Conservation (phyloP, 2,888 invertebrate species). For the Bruchidius siliquastri region DNA sequence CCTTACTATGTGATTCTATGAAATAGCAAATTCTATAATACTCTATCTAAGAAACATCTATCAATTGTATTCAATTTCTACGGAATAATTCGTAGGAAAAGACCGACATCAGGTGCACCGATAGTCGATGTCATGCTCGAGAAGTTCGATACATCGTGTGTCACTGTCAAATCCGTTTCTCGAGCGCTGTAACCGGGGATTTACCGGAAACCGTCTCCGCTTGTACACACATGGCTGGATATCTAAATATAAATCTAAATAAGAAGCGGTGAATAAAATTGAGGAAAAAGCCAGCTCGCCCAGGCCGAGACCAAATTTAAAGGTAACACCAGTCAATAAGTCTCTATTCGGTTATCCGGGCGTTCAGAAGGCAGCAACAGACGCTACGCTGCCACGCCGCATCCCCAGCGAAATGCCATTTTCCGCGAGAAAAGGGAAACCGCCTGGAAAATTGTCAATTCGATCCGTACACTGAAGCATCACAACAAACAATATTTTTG, state of each 20-base stretch:
- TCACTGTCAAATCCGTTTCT: not conserved
- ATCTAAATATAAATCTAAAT: constrained; percentile 26
- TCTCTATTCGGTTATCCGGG: constrained; percentile 42
- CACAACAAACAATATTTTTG: constrained; percentile 43
- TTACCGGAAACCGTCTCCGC: not conserved
- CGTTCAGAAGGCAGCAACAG: not conserved
- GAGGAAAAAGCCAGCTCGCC: constrained; percentile 18
- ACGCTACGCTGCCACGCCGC: not conserved
- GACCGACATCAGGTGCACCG: not conserved
- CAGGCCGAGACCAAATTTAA: constrained; percentile 17
- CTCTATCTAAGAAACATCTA: not conserved
- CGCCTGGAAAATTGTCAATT: constrained; percentile 69
- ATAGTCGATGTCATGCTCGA: not conserved
- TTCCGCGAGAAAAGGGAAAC: constrained; percentile 51
- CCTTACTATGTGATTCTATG: not conserved
- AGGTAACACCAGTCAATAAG: constrained; percentile 41
- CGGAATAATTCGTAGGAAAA: not conserved
- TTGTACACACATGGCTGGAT: constrained; percentile 14
- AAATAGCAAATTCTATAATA: not conserved
- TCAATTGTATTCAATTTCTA: not conserved
- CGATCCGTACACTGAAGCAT: constrained; percentile 44
- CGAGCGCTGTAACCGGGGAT: not conserved
- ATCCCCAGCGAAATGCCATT: constrained; percentile 25
- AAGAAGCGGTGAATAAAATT: constrained; percentile 24
- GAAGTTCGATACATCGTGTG: not conserved